phyloP scores from a whole-genome alignment of 2,797 vertebrate genomes.

The Myripristis jacobus region DNA sequence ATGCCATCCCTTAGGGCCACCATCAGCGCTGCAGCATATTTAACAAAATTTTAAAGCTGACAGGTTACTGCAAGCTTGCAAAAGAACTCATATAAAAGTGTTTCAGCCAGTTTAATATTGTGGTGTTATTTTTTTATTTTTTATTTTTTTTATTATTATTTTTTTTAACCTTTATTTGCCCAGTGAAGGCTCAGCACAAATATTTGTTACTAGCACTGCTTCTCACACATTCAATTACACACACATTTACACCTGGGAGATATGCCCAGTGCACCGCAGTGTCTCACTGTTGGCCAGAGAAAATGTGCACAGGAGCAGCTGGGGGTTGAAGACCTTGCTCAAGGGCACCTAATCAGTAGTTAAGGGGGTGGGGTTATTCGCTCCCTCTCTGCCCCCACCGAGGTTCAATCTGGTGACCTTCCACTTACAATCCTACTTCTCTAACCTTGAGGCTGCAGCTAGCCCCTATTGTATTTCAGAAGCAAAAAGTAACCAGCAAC shows the following conservation, averaged over 20 bases:
- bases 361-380: slow-evolving; percentile 68
- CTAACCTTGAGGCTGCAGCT: slow-evolving; percentile 66
- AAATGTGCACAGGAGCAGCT: slow-evolving; percentile 49
- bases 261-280: slow-evolving; percentile 27
- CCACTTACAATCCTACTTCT: slow-evolving; percentile 57
- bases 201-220: slow-evolving; percentile 1
- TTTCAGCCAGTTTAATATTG: slow-evolving; percentile 18
- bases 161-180: slow-evolving; percentile 52
- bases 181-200: slow-evolving; percentile 15
- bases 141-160: slow-evolving; percentile 1
- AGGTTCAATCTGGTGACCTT: slow-evolving; percentile 74
- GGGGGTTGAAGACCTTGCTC: slow-evolving; percentile 71
- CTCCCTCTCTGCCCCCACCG: slow-evolving; percentile 53
- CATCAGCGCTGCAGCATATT: slow-evolving; percentile 24
- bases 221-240: slow-evolving; percentile 29
- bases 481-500: slow-evolving; percentile 26
- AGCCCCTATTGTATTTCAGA: slow-evolving; percentile 47
- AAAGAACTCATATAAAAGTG: slow-evolving; percentile 24
- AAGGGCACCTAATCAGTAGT: slow-evolving; percentile 77
- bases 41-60: slow-evolving; percentile 40
- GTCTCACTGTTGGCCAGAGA: slow-evolving; percentile 26
- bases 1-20: too few relatives aligned
- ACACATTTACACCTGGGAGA: slow-evolving; percentile 52
- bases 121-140: slow-evolving; percentile 28
- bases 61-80: slow-evolving; percentile 10